These are phyloP conservation scores for Brachyrhaphis roseni DNA, from an alignment of 2,797 vertebrate genomes.

Conservation along the genomic window DNA sequence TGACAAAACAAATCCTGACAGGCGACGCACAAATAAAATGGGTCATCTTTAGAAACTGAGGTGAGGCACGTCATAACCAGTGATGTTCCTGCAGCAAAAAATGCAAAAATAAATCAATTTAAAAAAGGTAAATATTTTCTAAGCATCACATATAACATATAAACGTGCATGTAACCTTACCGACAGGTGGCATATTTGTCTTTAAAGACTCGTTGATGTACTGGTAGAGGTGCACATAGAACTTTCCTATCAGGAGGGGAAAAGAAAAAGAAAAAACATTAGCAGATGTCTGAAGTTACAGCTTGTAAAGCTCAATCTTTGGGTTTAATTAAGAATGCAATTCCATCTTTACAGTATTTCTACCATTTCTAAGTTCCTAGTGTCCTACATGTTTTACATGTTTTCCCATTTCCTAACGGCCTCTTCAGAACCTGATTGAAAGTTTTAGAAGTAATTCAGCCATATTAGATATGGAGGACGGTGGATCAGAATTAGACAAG, in stretches of 20 bases:
- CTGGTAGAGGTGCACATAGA: neutral
- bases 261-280: neutral
- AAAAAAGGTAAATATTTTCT: neutral
- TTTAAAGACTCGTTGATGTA: neutral
- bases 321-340: neutral
- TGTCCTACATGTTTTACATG: neutral
- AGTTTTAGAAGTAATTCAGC: neutral
- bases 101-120: neutral
- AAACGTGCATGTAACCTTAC: constrained; percentile 31
- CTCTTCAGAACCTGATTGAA: neutral
- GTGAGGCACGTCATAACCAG: constrained; percentile 52
- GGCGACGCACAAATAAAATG: constrained; percentile 61
- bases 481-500: neutral
- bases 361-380: neutral
- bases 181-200: constrained; percentile 27
- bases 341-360: neutral
- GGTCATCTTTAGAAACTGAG: neutral
- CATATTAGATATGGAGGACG: neutral
- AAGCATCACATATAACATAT: neutral
- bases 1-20: constrained; percentile 45
- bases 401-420: neutral
- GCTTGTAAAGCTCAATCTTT: neutral
- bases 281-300: neutral
- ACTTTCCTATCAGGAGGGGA: neutral
- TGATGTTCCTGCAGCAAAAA: constrained; percentile 48